Evolutionary conservation across 2,888 invertebrate species (phyloP), one percentile per base, ranked within the genome.

Genomic region (Apocheima hispidaria): DNA sequence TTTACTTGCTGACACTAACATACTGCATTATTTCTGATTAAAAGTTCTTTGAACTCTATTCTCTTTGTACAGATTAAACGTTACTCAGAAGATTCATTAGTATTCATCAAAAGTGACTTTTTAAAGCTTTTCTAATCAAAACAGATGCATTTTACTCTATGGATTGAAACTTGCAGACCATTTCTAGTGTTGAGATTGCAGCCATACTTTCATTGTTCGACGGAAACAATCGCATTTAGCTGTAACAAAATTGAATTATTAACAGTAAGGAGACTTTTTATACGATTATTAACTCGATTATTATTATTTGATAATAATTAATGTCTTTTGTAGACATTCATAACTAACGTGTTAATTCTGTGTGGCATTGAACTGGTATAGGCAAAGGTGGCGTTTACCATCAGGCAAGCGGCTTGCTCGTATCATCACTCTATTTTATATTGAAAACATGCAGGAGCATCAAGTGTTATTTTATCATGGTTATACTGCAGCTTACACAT

Each of bases 201-300:
- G 57, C 63, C 61, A 60, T 73, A 66, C 70, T 69, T 71, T 67
- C 69, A 69, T 69, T 66, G 69, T 72, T 70, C 66, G 49, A 51
- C 38, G 48, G 41, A 64, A 66, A 69, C 70, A 72, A 71, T 71
- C 65, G 68, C 50, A 61, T 66, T 66, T 62, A 70, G 49, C 30
- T 23, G 18, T 26, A 10, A 33, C 46, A 44, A 55, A 38, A 55
- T n/a, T n/a, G n/a, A n/a, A n/a, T n/a, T n/a, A 50, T 30, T 10
- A 38, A 4, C 38, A 60, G 55, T 44, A 55, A 43, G 53, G 40
- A 23, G 1, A 16, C 14, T 49, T 33, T 6, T 4, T 4, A 14
- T 20, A 18, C 12, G 1, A 9, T 2, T 1, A 14, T 21, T 20
- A 4, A 41, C 5, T 4, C 26, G n/a, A n/a, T n/a, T n/a, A n/a